Conservation (phyloP, 2,797 vertebrate genomes). For the Apodemus agrarius region DNA sequence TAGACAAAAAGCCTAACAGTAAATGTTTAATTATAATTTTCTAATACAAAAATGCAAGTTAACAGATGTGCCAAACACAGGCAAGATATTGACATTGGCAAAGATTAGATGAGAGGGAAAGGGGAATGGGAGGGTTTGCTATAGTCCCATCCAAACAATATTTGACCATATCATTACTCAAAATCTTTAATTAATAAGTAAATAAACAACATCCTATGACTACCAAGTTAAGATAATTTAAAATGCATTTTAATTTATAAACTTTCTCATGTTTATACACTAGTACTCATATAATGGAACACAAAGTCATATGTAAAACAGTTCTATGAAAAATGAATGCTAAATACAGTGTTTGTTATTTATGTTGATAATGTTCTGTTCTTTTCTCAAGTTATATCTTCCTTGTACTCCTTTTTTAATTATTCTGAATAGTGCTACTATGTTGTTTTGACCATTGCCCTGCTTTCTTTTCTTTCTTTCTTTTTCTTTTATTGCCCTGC, state of each 20-base stretch:
- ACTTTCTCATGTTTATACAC: neutral
- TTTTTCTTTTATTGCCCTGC: neutral
- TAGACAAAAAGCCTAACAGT: neutral
- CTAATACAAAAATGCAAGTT: neutral
- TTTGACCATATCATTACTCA: neutral
- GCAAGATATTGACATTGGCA: neutral
- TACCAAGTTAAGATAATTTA: neutral
- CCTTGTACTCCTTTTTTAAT: neutral
- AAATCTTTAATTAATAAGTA: neutral
- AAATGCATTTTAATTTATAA: neutral
- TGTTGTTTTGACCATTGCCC: neutral
- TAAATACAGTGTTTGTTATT: neutral
- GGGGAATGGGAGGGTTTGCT: neutral
- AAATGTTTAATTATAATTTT: neutral
- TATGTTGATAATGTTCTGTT: neutral
- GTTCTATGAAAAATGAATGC: neutral
- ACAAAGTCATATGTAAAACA: neutral
- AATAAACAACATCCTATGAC: accelerated
- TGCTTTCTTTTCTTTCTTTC: neutral
- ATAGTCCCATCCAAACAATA: neutral
- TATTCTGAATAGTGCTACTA: neutral
- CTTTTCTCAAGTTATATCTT: neutral
- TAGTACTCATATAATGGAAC: neutral
- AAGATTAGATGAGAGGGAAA: neutral
- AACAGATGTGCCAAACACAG: neutral